A percentile compares a stretch with the other conserved stretches of the same genome.
Evolutionary conservation across 2,113 vertebrate species (phyloP).

Genomic region (Baryphthengus martii): DNA sequence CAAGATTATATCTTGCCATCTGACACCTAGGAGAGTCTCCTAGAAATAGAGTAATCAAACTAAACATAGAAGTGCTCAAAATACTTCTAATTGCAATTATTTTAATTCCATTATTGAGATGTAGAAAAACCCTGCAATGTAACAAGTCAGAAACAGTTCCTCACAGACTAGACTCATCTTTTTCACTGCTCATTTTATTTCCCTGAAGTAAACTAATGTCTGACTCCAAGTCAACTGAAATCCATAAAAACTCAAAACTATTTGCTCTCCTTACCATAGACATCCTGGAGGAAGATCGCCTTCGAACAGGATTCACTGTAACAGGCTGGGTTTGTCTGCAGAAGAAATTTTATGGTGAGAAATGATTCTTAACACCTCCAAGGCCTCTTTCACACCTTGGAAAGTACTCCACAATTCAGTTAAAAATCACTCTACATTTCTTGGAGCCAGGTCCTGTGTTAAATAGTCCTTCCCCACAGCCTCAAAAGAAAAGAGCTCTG

Average conservation of each 20-base stretch:
- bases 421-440: background rate
- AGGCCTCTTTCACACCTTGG: background rate
- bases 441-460: background rate
- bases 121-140: no score
- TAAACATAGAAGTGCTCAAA: background rate
- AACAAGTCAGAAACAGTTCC: background rate
- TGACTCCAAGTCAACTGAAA: background rate
- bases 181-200: background rate
- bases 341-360: constrained; percentile 1
- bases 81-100: background rate
- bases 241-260: background rate
- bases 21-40: background rate
- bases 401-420: background rate
- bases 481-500: background rate
- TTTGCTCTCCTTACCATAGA: constrained; percentile 84
- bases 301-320: constrained; percentile 87
- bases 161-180: background rate
- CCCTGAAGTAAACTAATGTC: background rate
- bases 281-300: constrained; percentile 88
- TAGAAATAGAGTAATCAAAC: background rate
- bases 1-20: background rate
- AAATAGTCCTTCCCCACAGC: background rate
- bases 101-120: background rate
- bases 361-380: background rate
- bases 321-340: constrained; percentile 85